Conservation (phyloP, 1,140 invertebrate genomes). For the Macrotrachela quadricornifera region DNA sequence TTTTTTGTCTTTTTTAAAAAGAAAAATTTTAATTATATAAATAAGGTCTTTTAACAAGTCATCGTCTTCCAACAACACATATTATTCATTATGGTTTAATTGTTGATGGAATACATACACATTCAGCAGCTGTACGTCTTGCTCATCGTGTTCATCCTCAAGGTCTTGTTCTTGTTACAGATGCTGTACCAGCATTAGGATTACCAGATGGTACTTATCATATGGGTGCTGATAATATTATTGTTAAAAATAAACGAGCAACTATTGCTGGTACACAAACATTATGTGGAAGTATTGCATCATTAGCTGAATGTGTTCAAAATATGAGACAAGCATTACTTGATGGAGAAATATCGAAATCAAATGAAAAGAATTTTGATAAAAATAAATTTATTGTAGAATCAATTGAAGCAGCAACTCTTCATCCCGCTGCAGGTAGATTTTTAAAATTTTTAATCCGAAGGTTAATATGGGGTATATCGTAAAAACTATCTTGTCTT, state of each 20-base stretch:
- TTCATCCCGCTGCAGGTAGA: conserved; percentile 52
- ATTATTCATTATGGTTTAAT: conserved; percentile 68
- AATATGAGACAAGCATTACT: neutral
- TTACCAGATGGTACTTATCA: conserved; percentile 57
- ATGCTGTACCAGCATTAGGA: conserved; percentile 80
- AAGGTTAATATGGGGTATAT: no score
- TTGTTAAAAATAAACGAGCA: conserved; percentile 50
- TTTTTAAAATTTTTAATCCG: no score
- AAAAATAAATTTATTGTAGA: conserved; percentile 37
- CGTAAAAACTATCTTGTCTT: no score
- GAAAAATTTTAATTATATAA: neutral
- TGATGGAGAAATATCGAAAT: no score
- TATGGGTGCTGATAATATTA: conserved; percentile 59
- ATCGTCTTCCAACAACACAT: no score
- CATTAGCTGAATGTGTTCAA: conserved; percentile 3
- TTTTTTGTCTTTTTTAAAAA: neutral
- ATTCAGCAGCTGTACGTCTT: conserved; percentile 74
- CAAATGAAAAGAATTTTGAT: neutral
- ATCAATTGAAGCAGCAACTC: conserved; percentile 67
- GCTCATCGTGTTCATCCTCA: conserved; percentile 65
- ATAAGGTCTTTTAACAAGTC: no score
- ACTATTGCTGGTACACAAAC: conserved; percentile 67
- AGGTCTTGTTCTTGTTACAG: conserved; percentile 76
- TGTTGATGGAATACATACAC: conserved; percentile 82
- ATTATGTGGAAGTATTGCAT: conserved; percentile 48